Evolutionary conservation across 2,113 vertebrate species (phyloP).

Genomic region (Leiothrix lutea): DNA sequence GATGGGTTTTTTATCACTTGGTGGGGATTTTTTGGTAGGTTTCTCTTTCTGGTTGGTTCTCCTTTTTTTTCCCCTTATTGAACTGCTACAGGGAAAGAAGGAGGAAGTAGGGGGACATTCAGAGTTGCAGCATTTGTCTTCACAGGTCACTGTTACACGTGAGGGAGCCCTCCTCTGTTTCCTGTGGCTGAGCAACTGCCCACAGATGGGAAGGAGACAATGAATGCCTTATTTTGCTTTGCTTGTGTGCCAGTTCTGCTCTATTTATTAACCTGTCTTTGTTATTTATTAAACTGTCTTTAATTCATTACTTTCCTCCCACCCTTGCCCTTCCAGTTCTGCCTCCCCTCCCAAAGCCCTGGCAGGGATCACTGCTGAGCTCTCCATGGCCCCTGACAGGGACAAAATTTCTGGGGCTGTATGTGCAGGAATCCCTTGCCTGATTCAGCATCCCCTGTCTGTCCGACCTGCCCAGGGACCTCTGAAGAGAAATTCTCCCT

Average conservation of each 20-base stretch:
- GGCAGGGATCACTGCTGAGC: background rate
- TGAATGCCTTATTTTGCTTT: background rate
- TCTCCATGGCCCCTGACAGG: rapidly evolving
- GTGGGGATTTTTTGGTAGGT: background rate
- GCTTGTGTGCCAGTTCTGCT: background rate
- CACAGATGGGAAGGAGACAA: background rate
- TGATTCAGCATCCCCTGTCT: background rate
- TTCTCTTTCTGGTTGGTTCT: background rate
- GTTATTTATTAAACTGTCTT: background rate
- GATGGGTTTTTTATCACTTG: background rate
- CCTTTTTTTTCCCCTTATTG: rapidly evolving
- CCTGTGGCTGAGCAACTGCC: background rate
- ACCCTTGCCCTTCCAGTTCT: background rate
- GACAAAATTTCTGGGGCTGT: background rate
- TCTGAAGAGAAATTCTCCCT: background rate
- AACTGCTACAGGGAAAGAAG: background rate
- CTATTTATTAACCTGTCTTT: background rate
- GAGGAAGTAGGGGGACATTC: background rate
- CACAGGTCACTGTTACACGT: background rate
- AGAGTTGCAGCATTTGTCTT: background rate
- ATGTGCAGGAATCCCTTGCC: background rate
- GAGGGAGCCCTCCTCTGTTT: background rate
- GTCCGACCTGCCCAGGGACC: background rate
- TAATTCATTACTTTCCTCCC: rapidly evolving
- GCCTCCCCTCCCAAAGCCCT: background rate